A percentile compares a stretch with the other conserved stretches of the same genome.
Evolutionary conservation across 2,797 vertebrate species (phyloP).

Genomic region (Pipistrellus nathusii): DNA sequence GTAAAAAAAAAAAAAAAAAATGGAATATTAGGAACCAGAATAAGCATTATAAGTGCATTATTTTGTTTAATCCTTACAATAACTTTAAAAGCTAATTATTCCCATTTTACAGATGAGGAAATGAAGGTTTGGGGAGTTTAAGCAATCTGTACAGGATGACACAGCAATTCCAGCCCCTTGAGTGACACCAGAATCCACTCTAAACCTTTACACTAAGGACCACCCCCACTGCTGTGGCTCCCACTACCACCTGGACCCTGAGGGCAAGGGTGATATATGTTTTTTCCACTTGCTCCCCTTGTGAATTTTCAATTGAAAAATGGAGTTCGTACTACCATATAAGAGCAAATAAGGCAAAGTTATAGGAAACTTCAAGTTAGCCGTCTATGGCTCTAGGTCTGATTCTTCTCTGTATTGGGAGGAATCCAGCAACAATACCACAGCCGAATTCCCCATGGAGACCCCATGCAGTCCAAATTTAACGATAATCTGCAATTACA

Average conservation of each 20-base stretch:
- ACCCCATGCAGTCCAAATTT: not conserved
- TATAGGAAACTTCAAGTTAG: not conserved
- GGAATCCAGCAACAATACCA: not conserved
- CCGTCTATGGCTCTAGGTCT: not conserved
- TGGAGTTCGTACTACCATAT: not conserved
- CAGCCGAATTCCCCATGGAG: not conserved
- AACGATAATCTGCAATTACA: not conserved
- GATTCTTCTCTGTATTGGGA: not conserved
- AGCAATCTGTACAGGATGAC: slow-evolving; percentile 21
- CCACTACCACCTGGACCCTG: not conserved
- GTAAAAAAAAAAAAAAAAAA: not conserved
- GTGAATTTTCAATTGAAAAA: slow-evolving; percentile 17
- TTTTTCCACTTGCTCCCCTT: not conserved
- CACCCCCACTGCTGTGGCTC: not conserved
- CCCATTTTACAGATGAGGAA: not conserved
- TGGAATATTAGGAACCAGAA: slow-evolving; percentile 28
- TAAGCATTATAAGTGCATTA: slow-evolving; percentile 33
- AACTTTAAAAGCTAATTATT: slow-evolving; percentile 17
- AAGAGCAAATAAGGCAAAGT: not conserved
- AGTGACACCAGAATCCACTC: not conserved
- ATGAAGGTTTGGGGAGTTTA: not conserved
- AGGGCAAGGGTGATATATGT: not conserved
- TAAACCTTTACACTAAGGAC: not conserved
- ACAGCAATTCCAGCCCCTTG: slow-evolving; percentile 3
- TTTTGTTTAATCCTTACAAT: slow-evolving; percentile 28